Evolutionary conservation across 2,113 vertebrate genomes (phyloP).

Genomic region (Orycteropus afer): DNA sequence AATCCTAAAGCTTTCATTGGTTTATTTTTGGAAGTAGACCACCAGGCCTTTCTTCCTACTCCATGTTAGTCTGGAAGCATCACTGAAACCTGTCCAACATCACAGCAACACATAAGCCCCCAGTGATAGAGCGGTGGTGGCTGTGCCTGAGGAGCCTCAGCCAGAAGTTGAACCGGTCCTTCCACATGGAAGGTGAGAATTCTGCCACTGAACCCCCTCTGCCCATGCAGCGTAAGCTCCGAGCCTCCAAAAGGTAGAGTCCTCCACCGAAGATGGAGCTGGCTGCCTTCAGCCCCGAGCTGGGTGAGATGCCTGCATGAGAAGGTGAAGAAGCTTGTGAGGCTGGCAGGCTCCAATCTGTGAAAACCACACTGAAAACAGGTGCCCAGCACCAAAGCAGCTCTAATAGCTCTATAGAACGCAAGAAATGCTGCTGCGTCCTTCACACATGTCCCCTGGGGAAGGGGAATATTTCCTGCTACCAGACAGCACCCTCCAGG

Average conservation of each 20-base stretch:
- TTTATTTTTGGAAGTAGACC: background rate
- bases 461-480: background rate
- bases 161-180: background rate
- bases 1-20: background rate
- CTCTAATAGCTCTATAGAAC: background rate
- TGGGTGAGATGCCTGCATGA: background rate
- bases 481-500: background rate
- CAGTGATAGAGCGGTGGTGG: too few relatives aligned
- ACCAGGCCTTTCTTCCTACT: background rate
- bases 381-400: background rate
- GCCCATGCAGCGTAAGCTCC: background rate
- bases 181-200: too few relatives aligned
- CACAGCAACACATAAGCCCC: background rate
- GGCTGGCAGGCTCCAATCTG: background rate
- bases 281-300: background rate
- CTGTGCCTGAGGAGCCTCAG: background rate
- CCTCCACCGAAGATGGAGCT: background rate
- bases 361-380: background rate
- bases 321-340: background rate
- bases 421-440: background rate
- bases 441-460: slow-evolving; percentile 32
- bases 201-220: background rate
- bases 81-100: background rate
- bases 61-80: background rate
- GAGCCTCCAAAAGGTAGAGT: background rate